Evolutionary conservation across 2,797 vertebrate species (phyloP).

Genomic region (Karalla daura): DNA sequence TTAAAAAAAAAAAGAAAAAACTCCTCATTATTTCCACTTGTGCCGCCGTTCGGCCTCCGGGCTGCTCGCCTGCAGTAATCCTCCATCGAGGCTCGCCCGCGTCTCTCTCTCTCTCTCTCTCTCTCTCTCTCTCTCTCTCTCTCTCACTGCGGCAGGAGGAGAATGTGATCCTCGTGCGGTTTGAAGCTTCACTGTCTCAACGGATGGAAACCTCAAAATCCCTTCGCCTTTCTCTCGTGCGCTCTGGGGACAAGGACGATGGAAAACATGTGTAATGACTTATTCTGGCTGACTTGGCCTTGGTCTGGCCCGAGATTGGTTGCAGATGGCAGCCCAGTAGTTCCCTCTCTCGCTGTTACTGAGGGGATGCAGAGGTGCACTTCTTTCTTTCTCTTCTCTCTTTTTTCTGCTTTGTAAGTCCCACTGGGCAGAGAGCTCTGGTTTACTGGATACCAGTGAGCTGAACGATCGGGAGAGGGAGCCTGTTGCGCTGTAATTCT

Average conservation of each 20-base stretch:
- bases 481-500: constrained; percentile 22
- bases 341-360: constrained; percentile 60
- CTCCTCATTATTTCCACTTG: constrained; percentile 70
- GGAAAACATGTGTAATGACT: constrained; percentile 85
- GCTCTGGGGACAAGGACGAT: constrained; percentile 78
- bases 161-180: constrained; percentile 76
- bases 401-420: constrained; percentile 48
- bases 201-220: constrained; percentile 76
- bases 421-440: constrained; percentile 32
- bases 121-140: constrained; percentile 60
- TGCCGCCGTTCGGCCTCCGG: constrained; percentile 56
- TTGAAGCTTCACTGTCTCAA: constrained; percentile 70
- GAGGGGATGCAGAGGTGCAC: constrained; percentile 51
- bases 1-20: too few species aligned
- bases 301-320: constrained; percentile 78
- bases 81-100: constrained; percentile 54
- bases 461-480: constrained; percentile 24
- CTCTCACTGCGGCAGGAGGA: constrained; percentile 56
- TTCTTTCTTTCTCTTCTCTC: constrained; percentile 49
- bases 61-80: constrained; percentile 64
- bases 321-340: constrained; percentile 80
- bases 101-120: constrained; percentile 62
- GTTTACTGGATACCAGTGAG: constrained; percentile 34
- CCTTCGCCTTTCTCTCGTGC: constrained; percentile 59
- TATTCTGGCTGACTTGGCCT: constrained; percentile 79